These are phyloP conservation scores for Athripsodes cinereus DNA, from an alignment of 2,888 invertebrate species.

Conservation along the genomic window DNA sequence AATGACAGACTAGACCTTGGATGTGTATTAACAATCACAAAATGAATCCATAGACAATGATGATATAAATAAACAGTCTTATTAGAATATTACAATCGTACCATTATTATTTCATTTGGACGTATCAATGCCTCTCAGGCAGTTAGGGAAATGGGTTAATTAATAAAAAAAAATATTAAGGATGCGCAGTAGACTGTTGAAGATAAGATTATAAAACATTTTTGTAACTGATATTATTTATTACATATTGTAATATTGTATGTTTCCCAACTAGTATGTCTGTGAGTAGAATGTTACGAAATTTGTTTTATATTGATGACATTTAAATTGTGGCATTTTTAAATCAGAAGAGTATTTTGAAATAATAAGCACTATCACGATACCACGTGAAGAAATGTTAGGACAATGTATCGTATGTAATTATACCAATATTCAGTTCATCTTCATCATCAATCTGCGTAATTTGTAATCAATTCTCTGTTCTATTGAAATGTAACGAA, in stretches of 20 bases:
- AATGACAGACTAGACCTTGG: not conserved
- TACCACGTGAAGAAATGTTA: too few species aligned
- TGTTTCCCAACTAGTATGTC: too few species aligned
- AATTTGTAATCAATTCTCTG: too few species aligned
- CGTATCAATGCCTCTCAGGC: not conserved
- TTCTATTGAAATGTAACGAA: too few species aligned
- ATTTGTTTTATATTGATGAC: conserved; percentile 1
- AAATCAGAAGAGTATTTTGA: too few species aligned
- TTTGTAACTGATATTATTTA: too few species aligned
- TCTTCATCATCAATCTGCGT: too few species aligned
- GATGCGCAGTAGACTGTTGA: not conserved
- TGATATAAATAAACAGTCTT: not conserved
- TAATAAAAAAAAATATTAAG: not conserved
- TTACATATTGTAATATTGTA: too few species aligned
- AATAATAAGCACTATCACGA: too few species aligned
- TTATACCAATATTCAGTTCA: too few species aligned
- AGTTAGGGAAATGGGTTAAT: not conserved
- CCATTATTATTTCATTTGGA: not conserved
- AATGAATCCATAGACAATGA: not conserved
- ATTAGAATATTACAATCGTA: not conserved
- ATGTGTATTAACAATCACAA: not conserved
- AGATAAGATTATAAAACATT: too few species aligned
- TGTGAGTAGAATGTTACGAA: not conserved
- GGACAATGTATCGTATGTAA: too few species aligned
- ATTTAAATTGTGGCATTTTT: not conserved